A percentile compares a stretch with the other conserved stretches of the same genome.
These are phyloP conservation scores for Arothron firmamentum DNA, from an alignment of 2,113 vertebrate species.

Conservation along the genomic window DNA sequence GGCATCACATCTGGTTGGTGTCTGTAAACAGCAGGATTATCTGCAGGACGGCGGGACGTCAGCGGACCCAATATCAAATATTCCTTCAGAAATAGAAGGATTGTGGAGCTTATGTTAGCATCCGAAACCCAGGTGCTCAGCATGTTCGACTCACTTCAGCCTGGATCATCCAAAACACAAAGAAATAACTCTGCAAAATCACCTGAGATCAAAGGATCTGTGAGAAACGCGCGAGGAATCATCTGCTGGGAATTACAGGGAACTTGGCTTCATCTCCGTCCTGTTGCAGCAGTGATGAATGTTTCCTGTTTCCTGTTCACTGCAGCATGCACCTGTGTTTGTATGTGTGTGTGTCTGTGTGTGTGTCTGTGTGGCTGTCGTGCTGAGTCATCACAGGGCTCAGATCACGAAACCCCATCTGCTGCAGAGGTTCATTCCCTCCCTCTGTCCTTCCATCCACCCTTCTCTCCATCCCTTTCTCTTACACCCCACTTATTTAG, in stretches of 20 bases:
- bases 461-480: background rate
- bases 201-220: no score
- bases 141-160: no score
- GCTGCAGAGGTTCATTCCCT: background rate
- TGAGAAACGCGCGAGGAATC: no score
- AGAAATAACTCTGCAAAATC: background rate
- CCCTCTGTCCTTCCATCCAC: background rate
- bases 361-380: background rate
- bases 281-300: constrained; percentile 43
- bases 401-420: constrained; percentile 1
- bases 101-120: background rate
- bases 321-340: constrained; percentile 29
- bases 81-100: background rate
- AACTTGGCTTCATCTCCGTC: constrained; percentile 1
- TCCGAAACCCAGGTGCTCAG: background rate
- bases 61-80: background rate
- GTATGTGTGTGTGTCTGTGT: background rate
- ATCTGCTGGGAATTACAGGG: background rate
- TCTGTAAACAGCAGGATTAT: background rate
- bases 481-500: background rate
- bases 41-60: background rate
- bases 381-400: constrained; percentile 8
- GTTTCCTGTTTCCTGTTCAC: constrained; percentile 11
- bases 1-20: background rate
- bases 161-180: background rate